Conservation (phyloP, 2,888 invertebrate species). For the Notocelia uddmanniana region DNA sequence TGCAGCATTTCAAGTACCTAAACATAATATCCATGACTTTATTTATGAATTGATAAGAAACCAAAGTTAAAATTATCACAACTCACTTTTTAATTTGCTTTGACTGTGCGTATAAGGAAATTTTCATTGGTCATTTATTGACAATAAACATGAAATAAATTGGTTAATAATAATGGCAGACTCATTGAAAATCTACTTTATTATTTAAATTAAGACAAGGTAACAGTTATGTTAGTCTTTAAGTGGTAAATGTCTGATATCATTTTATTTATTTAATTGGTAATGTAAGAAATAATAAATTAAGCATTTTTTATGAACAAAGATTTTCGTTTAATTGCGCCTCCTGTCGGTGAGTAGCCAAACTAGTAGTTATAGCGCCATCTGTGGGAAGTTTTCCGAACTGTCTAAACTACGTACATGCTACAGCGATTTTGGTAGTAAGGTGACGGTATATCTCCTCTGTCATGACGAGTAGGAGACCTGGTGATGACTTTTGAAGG, state of each 20-base stretch:
- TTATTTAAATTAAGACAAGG: conserved; percentile 5
- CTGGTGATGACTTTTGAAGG: conserved; percentile 50
- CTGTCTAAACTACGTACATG: conserved; percentile 20
- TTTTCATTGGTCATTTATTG: too few relatives aligned
- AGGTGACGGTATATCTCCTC: conserved; percentile 1
- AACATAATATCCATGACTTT: neutral
- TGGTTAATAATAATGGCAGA: too few relatives aligned
- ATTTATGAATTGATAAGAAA: conserved; percentile 11
- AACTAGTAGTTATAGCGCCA: conserved; percentile 30
- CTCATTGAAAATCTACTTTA: neutral
- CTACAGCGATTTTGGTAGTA: conserved; percentile 15
- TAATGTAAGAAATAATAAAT: conserved; percentile 19
- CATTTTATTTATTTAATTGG: conserved; percentile 27
- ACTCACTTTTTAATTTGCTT: neutral
- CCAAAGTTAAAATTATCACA: conserved; percentile 9
- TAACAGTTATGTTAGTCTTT: conserved; percentile 12
- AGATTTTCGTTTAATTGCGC: conserved; percentile 45
- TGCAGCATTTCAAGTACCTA: neutral
- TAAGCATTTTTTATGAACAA: conserved; percentile 6
- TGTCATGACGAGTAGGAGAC: conserved; percentile 21
- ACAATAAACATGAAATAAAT: too few relatives aligned
- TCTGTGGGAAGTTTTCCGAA: neutral
- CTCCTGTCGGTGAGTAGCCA: conserved; percentile 53
- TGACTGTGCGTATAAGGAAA: too few relatives aligned
- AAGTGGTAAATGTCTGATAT: conserved; percentile 26